Evolutionary conservation across 92 coral and sea anemone genomes (phyloP), one percentile per base, ranked within the genome.

Genomic region (Phymanthus crucifer): DNA sequence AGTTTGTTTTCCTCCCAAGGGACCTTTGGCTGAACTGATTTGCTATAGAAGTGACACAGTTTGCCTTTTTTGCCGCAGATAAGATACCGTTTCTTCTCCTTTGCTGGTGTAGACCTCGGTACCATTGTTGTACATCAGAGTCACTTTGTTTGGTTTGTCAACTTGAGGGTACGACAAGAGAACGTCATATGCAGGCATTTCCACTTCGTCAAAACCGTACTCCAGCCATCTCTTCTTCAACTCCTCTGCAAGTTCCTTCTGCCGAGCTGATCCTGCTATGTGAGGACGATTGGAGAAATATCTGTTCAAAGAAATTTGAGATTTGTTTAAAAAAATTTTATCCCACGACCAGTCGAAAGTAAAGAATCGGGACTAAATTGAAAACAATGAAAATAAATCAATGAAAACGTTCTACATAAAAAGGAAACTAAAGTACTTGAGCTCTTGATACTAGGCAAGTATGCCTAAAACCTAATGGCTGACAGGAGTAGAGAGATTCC

Each of bases 181-280:
- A 61, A 90, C 97, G 43, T 87, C 71, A 81, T 94, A 94, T 54
- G 83, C 88, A 29, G 98, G 98, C 92, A 81, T 83, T 70, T 94
- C 98, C 66, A 94, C 97, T 56, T 92, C 76, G 74, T 94, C 98
- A 70, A 94, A 94, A 3, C 91, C 93, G 72, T 94, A 87, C 35
- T 50, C 75, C 43, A 40, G 69, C 94, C 92, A 91, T 52, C 86
- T 83, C 46, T 74, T 86, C 33, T 75, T 87, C 27, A 94, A 83
- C 50, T 87, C 86, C 1, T 89, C 84, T 16, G 97, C 98, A 38
- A 94, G 84, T 34, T 71, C 83, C 75, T 83, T 89, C 48, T 90
- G 88, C 36, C 91, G 85, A 0, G 71, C 72, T 46, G 98, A 89
- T 76, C 94, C 97, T 18, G 93, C 94, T 68, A 87, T 76, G 52